phyloP scores from a whole-genome alignment of 2,113 vertebrate species.

The Romanogobio albipinnatus region DNA sequence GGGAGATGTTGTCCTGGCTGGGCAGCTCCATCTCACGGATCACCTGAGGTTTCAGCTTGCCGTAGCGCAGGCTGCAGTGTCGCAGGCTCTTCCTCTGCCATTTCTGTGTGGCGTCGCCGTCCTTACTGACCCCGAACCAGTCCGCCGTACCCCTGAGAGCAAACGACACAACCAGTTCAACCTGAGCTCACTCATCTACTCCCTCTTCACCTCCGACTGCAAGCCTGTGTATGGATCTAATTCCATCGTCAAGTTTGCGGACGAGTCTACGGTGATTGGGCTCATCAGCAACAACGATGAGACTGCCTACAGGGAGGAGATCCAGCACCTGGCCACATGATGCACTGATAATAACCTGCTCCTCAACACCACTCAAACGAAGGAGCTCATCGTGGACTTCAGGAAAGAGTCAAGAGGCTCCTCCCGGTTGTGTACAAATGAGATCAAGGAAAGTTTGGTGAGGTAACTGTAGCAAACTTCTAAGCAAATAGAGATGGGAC shows the following conservation, averaged over 20 bases:
- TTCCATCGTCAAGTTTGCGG: no score
- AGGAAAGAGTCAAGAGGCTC: no score
- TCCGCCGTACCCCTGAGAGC: conserved; percentile 91
- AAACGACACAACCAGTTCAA: conserved; percentile 61
- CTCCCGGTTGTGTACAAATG: not conserved
- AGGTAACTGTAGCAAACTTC: conserved; percentile 54
- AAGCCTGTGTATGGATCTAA: no score
- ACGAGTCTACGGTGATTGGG: no score
- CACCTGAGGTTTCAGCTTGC: conserved; percentile 94
- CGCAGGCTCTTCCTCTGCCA: conserved; percentile 98
- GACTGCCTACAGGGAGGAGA: no score
- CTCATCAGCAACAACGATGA: no score
- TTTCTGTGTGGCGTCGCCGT: conserved; percentile 91
- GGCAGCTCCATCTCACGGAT: conserved; percentile 95
- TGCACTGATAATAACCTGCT: no score
- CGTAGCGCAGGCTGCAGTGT: conserved; percentile 96
- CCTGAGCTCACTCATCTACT: not conserved
- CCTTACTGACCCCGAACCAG: conserved; percentile 98
- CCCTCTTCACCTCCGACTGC: no score
- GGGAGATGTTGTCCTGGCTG: conserved; percentile 95
- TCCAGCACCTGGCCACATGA: no score
- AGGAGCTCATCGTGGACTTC: no score
- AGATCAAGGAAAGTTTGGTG: conserved; percentile 54
- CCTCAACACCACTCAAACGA: no score
- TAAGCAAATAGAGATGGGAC: conserved; percentile 49